Evolutionary conservation across 2,888 invertebrate species (phyloP).

Genomic region (Lasioglossum lativentre): DNA sequence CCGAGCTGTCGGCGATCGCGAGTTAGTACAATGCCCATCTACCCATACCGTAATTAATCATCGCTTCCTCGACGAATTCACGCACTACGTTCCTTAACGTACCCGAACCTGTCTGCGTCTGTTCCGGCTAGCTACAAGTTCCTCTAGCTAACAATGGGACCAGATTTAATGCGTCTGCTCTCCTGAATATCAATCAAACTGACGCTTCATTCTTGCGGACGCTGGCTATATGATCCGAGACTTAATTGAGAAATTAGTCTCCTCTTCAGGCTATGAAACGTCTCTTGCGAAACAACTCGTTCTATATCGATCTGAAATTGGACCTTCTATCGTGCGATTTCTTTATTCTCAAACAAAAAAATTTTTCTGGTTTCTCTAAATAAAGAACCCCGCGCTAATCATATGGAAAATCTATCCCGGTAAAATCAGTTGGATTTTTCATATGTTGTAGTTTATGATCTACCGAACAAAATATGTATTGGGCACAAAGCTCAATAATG

Average conservation of each 20-base stretch:
- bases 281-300: not conserved
- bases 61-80: constrained; percentile 48
- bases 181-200: constrained; percentile 14
- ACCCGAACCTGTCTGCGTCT: not conserved
- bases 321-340: too few species aligned
- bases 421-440: too few species aligned
- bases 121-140: constrained; percentile 15
- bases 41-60: constrained; percentile 75
- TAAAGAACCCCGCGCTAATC: too few species aligned
- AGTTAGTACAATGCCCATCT: constrained; percentile 64
- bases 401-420: too few species aligned
- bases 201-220: constrained; percentile 7
- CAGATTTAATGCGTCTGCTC: constrained; percentile 35
- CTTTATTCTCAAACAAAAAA: too few species aligned
- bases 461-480: too few species aligned
- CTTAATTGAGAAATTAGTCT: constrained; percentile 12
- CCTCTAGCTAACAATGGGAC: not conserved
- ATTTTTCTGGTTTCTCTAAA: too few species aligned
- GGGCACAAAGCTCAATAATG: too few species aligned
- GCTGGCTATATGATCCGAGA: not conserved
- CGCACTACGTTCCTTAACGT: constrained; percentile 4
- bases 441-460: too few species aligned
- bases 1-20: constrained; percentile 44
- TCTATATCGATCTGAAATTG: too few species aligned
- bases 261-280: not conserved